Evolutionary conservation across 2,113 vertebrate species (phyloP).

Genomic region (Scomber scombrus): DNA sequence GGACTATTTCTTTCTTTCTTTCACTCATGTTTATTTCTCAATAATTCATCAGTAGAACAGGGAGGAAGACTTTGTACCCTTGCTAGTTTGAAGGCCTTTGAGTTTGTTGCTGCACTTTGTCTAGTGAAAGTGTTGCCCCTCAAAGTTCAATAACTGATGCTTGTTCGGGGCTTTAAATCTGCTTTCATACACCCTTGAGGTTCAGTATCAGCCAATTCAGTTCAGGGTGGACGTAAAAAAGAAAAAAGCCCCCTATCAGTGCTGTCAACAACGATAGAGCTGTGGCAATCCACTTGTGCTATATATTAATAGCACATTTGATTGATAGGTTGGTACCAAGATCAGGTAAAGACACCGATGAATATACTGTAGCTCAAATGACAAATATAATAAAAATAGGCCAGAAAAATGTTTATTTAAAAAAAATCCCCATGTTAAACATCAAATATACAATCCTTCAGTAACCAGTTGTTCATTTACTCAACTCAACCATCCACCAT

Average conservation of each 20-base stretch:
- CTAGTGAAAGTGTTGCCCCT: conserved; percentile 1
- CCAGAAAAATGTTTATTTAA: background rate
- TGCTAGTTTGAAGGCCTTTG: conserved; percentile 43
- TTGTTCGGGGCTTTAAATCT: conserved; percentile 53
- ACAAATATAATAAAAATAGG: background rate
- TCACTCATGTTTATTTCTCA: conserved; percentile 69
- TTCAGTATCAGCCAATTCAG: background rate
- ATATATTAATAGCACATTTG: conserved; percentile 14
- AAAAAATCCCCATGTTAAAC: background rate
- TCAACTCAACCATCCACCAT: background rate
- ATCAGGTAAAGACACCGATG: conserved; percentile 2
- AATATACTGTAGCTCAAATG: background rate
- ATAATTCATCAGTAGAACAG: conserved; percentile 68
- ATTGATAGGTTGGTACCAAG: conserved; percentile 31
- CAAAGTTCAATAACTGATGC: conserved; percentile 46
- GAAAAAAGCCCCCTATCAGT: background rate
- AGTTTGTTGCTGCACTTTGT: conserved; percentile 37
- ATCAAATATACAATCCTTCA: background rate
- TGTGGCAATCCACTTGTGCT: conserved; percentile 1
- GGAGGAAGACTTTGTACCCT: conserved; percentile 32
- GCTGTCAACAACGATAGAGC: conserved; percentile 42
- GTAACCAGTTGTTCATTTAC: background rate
- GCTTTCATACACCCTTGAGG: conserved; percentile 16
- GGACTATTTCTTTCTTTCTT: conserved; percentile 42
- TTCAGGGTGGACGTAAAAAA: conserved; percentile 6